Evolutionary conservation across 2,113 vertebrate genomes (phyloP).

Genomic region (Hucho hucho): DNA sequence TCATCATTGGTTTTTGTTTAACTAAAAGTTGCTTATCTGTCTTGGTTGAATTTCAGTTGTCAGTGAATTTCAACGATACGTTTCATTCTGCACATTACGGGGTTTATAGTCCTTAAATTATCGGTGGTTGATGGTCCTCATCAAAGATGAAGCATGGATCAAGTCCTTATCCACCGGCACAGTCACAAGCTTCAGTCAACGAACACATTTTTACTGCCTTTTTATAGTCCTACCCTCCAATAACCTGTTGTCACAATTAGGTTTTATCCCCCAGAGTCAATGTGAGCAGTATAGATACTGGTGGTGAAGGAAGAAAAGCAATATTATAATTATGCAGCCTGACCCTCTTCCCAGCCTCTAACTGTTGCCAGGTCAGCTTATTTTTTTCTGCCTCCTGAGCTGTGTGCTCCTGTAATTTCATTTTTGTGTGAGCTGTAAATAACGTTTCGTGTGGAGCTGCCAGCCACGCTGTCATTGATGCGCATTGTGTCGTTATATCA

Average conservation of each 20-base stretch:
- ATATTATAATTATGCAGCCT: slow-evolving; percentile 72
- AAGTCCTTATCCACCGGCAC: slow-evolving; percentile 20
- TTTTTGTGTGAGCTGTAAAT: slow-evolving; percentile 67
- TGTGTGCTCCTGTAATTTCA: slow-evolving; percentile 62
- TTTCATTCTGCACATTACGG: slow-evolving; percentile 35
- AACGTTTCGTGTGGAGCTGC: slow-evolving; percentile 62
- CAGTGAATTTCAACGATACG: slow-evolving; percentile 36
- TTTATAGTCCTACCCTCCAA: slow-evolving; percentile 49
- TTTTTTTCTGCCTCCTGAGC: slow-evolving; percentile 54
- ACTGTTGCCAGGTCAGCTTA: slow-evolving; percentile 69
- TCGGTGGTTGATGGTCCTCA: slow-evolving; percentile 18
- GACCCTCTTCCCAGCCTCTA: slow-evolving; percentile 57
- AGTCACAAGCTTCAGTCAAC: slow-evolving; percentile 21
- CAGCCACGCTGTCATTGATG: slow-evolving; percentile 57
- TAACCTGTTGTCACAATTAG: slow-evolving; percentile 66
- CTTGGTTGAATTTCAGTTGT: not conserved
- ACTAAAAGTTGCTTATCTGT: not conserved
- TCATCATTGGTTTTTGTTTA: not conserved
- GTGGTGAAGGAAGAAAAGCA: slow-evolving; percentile 61
- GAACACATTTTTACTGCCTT: slow-evolving; percentile 42
- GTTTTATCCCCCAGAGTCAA: slow-evolving; percentile 46
- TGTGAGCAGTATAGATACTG: slow-evolving; percentile 67
- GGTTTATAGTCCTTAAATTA: slow-evolving; percentile 29
- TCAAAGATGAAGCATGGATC: slow-evolving; percentile 1
- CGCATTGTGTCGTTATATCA: slow-evolving; percentile 55